These are phyloP conservation scores for Cranoglanis bouderius DNA, from an alignment of 2,113 vertebrate genomes.

Conservation along the genomic window DNA sequence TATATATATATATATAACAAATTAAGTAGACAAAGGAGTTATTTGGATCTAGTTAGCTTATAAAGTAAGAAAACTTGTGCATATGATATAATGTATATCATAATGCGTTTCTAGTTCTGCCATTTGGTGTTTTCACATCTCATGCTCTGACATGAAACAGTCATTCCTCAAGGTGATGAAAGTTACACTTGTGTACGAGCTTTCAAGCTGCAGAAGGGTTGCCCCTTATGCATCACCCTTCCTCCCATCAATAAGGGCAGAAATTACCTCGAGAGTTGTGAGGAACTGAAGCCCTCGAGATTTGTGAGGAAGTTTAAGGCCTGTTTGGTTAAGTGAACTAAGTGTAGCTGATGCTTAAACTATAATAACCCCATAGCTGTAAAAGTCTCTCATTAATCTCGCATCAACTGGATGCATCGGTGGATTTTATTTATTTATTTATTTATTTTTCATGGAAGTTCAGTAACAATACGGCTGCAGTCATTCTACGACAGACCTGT, in stretches of 20 bases:
- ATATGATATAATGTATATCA: neutral
- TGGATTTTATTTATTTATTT: too few species aligned
- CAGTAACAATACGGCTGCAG: neutral
- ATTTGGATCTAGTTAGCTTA: neutral
- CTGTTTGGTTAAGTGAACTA: conserved; percentile 6
- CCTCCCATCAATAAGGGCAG: neutral
- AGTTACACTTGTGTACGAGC: conserved; percentile 44
- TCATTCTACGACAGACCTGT: neutral
- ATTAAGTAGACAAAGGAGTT: neutral
- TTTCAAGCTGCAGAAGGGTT: conserved; percentile 26
- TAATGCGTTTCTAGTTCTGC: neutral
- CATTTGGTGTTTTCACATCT: conserved; percentile 37
- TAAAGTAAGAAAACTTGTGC: neutral
- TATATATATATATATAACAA: too few species aligned
- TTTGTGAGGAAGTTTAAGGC: neutral
- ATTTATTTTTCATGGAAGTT: neutral
- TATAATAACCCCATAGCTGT: neutral
- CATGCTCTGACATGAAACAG: conserved; percentile 67
- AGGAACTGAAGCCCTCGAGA: neutral
- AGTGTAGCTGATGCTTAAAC: neutral
- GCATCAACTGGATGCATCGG: neutral
- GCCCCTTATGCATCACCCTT: conserved; percentile 39
- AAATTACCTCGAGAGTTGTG: neutral
- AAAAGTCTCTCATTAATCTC: neutral
- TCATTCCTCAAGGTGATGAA: conserved; percentile 64